Conservation (phyloP, 2,888 invertebrate species). For the Podabrus alpinus region DNA sequence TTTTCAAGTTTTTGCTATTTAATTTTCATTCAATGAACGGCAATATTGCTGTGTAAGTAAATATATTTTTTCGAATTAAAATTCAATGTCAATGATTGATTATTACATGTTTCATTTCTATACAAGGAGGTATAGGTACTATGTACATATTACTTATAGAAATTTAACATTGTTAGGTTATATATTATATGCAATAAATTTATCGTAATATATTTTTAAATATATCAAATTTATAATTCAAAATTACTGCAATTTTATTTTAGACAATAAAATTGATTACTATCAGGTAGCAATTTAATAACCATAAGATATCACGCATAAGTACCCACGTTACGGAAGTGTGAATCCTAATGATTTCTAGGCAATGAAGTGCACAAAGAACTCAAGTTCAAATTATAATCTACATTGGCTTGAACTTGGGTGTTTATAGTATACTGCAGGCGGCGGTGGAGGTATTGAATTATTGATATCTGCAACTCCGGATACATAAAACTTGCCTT, state of each 20-base stretch:
- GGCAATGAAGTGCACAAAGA: neutral
- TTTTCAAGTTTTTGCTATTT: neutral
- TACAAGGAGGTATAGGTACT: neutral
- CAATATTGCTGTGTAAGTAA: neutral
- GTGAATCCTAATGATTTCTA: neutral
- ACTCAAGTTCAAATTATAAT: neutral
- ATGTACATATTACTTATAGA: neutral
- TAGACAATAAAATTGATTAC: neutral
- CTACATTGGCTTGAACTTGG: neutral
- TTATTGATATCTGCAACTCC: slow-evolving; percentile 43
- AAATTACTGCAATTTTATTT: neutral
- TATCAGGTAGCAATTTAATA: neutral
- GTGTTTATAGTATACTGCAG: neutral
- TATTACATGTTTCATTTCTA: neutral
- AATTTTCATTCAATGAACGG: neutral
- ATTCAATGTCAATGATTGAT: neutral
- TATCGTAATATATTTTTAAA: neutral
- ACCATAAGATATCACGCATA: neutral
- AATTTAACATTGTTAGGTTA: neutral
- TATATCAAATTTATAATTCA: neutral
- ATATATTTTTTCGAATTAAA: neutral
- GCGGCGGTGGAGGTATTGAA: slow-evolving; percentile 27
- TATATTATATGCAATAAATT: neutral
- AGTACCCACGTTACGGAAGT: neutral
- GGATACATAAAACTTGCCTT: slow-evolving; percentile 37